These are phyloP conservation scores for Pterostichus madidus DNA, from an alignment of 2,888 invertebrate genomes.

Conservation along the genomic window DNA sequence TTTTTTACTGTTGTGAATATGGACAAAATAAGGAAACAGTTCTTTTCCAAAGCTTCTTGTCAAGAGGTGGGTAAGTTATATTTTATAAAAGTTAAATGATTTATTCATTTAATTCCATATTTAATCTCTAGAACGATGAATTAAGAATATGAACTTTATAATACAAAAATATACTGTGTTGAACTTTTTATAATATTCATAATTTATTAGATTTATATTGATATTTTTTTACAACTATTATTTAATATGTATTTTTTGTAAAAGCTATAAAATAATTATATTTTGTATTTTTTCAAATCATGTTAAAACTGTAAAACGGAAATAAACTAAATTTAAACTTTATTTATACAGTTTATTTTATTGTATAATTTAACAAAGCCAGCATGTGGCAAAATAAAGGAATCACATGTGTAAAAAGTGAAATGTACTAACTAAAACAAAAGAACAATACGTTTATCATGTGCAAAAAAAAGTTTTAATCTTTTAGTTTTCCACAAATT, in stretches of 20 bases:
- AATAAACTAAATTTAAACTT: too few species aligned
- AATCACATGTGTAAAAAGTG: too few species aligned
- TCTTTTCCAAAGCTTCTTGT: slow-evolving; percentile 84
- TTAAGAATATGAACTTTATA: slow-evolving; percentile 11
- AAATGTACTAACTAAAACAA: not conserved
- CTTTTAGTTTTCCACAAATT: slow-evolving; percentile 18
- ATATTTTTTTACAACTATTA: not conserved
- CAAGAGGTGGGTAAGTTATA: slow-evolving; percentile 88
- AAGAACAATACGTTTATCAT: slow-evolving; percentile 2
- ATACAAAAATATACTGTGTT: slow-evolving; percentile 2
- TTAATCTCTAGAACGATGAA: slow-evolving; percentile 19
- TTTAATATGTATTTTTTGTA: not conserved
- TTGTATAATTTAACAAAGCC: not conserved
- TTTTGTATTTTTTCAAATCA: not conserved
- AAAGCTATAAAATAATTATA: not conserved
- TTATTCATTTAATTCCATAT: slow-evolving; percentile 42
- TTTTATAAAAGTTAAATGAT: slow-evolving; percentile 57
- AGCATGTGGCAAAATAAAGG: not conserved
- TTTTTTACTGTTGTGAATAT: slow-evolving; percentile 38
- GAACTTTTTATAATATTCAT: not conserved
- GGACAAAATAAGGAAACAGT: slow-evolving; percentile 70
- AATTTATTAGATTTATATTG: slow-evolving; percentile 5
- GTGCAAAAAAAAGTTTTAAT: slow-evolving; percentile 23
- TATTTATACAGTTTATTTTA: not conserved
- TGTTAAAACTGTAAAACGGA: too few species aligned